A percentile compares a stretch with the other conserved stretches of the same genome.
These are phyloP conservation scores for Saxidomus purpurata DNA, from an alignment of 1,140 invertebrate genomes.

Conservation along the genomic window DNA sequence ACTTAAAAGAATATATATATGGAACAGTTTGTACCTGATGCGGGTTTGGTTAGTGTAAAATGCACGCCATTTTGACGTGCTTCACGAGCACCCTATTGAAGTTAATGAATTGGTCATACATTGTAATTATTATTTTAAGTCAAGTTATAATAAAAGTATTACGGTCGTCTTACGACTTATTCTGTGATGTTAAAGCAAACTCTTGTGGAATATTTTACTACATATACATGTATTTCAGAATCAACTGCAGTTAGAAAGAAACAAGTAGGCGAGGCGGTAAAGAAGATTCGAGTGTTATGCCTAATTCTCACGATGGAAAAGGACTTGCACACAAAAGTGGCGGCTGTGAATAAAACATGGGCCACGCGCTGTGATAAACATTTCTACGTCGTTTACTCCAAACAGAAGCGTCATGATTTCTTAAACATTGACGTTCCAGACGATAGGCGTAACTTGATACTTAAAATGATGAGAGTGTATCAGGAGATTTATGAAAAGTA, in stretches of 20 bases:
- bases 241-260: background rate
- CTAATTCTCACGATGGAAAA: constrained; percentile 65
- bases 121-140: too few relatives aligned
- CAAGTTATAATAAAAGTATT: too few relatives aligned
- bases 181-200: too few relatives aligned
- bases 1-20: too few relatives aligned
- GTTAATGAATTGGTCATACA: too few relatives aligned
- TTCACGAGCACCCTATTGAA: too few relatives aligned
- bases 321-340: constrained; percentile 55
- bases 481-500: constrained; percentile 64
- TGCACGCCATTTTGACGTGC: too few relatives aligned
- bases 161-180: too few relatives aligned
- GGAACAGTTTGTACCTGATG: too few relatives aligned
- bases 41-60: too few relatives aligned
- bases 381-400: constrained; percentile 60
- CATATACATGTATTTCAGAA: too few relatives aligned
- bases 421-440: constrained; percentile 56
- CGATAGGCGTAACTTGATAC: constrained; percentile 54
- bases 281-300: constrained; percentile 66
- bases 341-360: constrained; percentile 72
- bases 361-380: constrained; percentile 69
- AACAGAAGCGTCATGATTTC: constrained; percentile 52
- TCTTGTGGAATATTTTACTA: too few relatives aligned
- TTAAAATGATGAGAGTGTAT: constrained; percentile 65
- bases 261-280: background rate